Conservation (phyloP, 2,888 invertebrate genomes). For the Chydorus sphaericus region DNA sequence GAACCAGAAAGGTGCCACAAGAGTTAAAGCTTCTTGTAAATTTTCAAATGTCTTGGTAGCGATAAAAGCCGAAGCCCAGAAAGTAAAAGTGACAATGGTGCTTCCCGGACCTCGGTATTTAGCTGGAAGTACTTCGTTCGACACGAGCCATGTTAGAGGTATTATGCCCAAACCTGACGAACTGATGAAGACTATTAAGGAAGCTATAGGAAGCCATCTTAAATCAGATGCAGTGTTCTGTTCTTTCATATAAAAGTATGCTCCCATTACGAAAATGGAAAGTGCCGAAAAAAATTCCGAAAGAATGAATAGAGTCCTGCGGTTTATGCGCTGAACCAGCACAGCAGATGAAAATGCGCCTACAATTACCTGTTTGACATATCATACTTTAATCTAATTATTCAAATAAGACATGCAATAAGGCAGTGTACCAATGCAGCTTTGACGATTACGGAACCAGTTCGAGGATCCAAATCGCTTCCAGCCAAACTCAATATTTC, state of each 20-base stretch:
- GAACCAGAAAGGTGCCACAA: conserved; percentile 57
- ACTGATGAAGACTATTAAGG: conserved; percentile 58
- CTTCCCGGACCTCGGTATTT: conserved; percentile 57
- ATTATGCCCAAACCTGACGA: conserved; percentile 69
- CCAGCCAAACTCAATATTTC: neutral
- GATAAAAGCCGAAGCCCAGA: conserved; percentile 58
- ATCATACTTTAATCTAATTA: neutral
- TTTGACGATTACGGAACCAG: neutral
- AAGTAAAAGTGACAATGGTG: conserved; percentile 54
- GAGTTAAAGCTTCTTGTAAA: conserved; percentile 42
- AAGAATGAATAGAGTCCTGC: conserved; percentile 58
- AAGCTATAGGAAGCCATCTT: conserved; percentile 55
- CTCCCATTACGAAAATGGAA: conserved; percentile 50
- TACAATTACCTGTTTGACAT: conserved; percentile 29
- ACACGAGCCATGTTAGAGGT: conserved; percentile 71
- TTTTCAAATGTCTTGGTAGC: conserved; percentile 29
- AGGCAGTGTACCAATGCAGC: neutral
- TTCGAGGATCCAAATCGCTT: neutral
- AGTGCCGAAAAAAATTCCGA: conserved; percentile 57
- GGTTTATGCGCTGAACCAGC: conserved; percentile 62
- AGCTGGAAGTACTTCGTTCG: conserved; percentile 58
- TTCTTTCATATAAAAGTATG: conserved; percentile 46
- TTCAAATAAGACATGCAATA: neutral
- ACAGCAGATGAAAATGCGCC: conserved; percentile 35
- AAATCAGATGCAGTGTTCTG: conserved; percentile 27